Percentiles rank a stretch among this genome's conserved stretches.
phyloP scores from a whole-genome alignment of 2,888 invertebrate species.

The Epinotia brunnichana region DNA sequence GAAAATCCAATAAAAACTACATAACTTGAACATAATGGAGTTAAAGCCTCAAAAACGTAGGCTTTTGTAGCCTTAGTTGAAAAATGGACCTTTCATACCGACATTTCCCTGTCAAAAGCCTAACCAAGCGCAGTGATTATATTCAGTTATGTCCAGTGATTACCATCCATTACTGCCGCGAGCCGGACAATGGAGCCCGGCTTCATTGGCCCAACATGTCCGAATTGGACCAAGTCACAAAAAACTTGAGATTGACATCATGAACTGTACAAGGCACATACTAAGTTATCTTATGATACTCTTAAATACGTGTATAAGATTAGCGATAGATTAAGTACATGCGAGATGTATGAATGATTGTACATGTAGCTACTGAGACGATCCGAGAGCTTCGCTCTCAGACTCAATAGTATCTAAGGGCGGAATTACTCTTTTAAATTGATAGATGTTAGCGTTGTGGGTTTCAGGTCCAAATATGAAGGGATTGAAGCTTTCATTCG shows the following conservation, averaged over 20 bases:
- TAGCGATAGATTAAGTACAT: too few relatives aligned
- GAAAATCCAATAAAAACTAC: not conserved
- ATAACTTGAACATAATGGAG: not conserved
- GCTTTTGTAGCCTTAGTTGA: not conserved
- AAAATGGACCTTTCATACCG: not conserved
- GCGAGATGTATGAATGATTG: too few relatives aligned
- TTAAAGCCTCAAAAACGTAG: not conserved
- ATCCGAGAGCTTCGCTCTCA: too few relatives aligned
- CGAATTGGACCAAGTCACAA: constrained; percentile 30
- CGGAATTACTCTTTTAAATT: too few relatives aligned
- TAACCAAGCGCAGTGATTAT: constrained; percentile 60
- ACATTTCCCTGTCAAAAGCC: constrained; percentile 53
- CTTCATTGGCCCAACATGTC: constrained; percentile 52
- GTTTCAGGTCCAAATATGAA: too few relatives aligned
- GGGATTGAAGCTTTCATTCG: too few relatives aligned
- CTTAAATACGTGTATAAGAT: too few relatives aligned
- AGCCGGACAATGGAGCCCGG: constrained; percentile 56
- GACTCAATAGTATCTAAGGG: too few relatives aligned
- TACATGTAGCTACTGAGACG: too few relatives aligned
- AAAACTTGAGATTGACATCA: not conserved
- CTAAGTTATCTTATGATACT: too few relatives aligned
- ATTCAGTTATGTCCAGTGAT: constrained; percentile 62
- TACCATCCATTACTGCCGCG: constrained; percentile 49
- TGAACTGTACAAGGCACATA: too few relatives aligned
- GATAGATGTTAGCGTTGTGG: too few relatives aligned